These are phyloP conservation scores for Chaetodon trifasciatus DNA, from an alignment of 2,797 vertebrate species.

Conservation along the genomic window DNA sequence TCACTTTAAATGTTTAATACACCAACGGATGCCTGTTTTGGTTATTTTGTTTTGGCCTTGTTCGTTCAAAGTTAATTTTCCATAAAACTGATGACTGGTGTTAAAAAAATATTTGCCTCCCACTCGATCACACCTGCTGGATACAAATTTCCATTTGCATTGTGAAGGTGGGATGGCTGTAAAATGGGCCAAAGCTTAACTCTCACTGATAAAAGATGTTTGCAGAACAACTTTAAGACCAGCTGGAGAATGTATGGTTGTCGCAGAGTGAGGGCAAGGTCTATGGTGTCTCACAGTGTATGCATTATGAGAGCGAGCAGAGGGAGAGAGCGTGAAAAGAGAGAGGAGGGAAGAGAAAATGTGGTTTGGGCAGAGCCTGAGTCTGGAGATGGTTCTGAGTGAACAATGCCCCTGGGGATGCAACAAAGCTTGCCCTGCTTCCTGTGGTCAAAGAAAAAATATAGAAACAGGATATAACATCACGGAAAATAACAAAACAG, in stretches of 20 bases:
- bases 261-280: background rate
- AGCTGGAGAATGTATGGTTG: slow-evolving; percentile 45
- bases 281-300: slow-evolving; percentile 2
- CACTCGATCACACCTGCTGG: slow-evolving; percentile 50
- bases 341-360: slow-evolving; percentile 33
- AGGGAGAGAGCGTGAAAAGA: background rate
- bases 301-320: background rate
- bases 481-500: slow-evolving; percentile 77
- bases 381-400: slow-evolving; percentile 65
- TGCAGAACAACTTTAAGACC: slow-evolving; percentile 38
- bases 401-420: slow-evolving; percentile 64
- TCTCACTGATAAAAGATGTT: slow-evolving; percentile 44
- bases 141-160: slow-evolving; percentile 15
- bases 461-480: slow-evolving; percentile 79
- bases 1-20: background rate
- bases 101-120: slow-evolving; percentile 37
- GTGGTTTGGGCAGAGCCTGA: slow-evolving; percentile 23
- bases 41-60: background rate
- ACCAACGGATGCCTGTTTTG: slow-evolving; percentile 12
- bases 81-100: slow-evolving; percentile 33
- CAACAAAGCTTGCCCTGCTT: slow-evolving; percentile 66
- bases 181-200: slow-evolving; percentile 37
- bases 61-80: slow-evolving; percentile 10
- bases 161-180: slow-evolving; percentile 27
- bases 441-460: slow-evolving; percentile 78